These are phyloP conservation scores for Acanthoscelides obtectus DNA, from an alignment of 2,888 invertebrate species.

Conservation along the genomic window DNA sequence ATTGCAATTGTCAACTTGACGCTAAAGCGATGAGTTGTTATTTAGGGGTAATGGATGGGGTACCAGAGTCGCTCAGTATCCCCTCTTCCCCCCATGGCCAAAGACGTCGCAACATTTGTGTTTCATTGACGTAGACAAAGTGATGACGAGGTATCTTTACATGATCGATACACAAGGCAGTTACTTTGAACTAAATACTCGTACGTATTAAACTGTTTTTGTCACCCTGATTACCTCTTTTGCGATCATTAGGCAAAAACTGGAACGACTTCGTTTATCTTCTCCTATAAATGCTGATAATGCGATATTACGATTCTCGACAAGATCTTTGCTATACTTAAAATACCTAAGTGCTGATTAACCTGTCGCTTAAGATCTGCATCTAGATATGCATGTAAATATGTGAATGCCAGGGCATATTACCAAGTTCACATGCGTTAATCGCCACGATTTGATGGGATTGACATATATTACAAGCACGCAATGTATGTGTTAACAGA, in stretches of 20 bases:
- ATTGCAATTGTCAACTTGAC: too few species aligned
- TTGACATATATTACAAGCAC: not conserved
- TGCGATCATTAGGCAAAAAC: not conserved
- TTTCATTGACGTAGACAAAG: too few species aligned
- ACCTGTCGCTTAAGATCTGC: not conserved
- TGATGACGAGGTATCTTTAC: too few species aligned
- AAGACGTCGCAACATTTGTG: too few species aligned
- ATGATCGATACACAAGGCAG: too few species aligned
- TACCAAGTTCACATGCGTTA: not conserved
- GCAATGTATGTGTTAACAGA: not conserved
- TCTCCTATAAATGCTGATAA: not conserved
- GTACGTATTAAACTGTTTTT: not conserved
- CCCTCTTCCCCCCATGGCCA: too few species aligned
- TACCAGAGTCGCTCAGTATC: too few species aligned
- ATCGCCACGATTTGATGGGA: not conserved
- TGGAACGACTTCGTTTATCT: not conserved
- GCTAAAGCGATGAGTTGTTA: too few species aligned
- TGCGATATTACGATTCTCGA: not conserved
- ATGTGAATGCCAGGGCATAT: not conserved
- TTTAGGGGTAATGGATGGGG: too few species aligned
- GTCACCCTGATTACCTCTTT: not conserved
- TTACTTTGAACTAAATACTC: too few species aligned
- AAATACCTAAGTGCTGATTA: not conserved
- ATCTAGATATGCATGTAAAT: not conserved
- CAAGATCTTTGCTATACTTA: not conserved